Percentiles rank a stretch among this genome's conserved stretches.
Evolutionary conservation across 2,113 vertebrate genomes (phyloP).

Genomic region (Riparia riparia): DNA sequence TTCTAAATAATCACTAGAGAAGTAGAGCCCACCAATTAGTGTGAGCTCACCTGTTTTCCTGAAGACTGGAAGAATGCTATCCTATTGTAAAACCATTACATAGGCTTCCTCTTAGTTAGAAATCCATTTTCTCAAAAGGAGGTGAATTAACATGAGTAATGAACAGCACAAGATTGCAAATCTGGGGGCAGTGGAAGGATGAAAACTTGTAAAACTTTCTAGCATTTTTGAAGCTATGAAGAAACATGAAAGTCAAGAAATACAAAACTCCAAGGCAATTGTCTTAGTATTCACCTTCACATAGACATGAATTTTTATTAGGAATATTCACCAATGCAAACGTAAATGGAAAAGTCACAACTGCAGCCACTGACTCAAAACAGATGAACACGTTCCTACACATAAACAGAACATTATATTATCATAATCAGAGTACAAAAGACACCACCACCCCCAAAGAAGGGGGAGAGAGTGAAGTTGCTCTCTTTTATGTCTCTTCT

Average conservation of each 20-base stretch:
- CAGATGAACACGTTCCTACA: neutral
- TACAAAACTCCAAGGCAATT: neutral
- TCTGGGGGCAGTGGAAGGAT: rapidly evolving
- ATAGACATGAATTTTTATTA: neutral
- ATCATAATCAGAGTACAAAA: neutral
- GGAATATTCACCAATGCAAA: neutral
- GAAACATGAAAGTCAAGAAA: neutral
- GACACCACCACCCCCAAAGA: rapidly evolving
- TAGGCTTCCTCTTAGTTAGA: neutral
- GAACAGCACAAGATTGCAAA: neutral
- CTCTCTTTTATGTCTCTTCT: neutral
- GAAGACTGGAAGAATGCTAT: neutral
- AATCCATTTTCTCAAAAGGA: neutral
- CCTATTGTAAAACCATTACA: neutral
- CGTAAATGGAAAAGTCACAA: neutral
- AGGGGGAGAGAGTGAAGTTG: rapidly evolving
- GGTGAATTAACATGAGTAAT: neutral
- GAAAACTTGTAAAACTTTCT: neutral
- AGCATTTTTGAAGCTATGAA: neutral
- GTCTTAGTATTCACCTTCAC: neutral
- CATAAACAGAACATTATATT: neutral
- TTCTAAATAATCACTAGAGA: neutral
- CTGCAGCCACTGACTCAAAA: neutral
- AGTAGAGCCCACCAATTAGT: neutral
- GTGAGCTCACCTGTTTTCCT: neutral